Conservation (phyloP, 1,140 invertebrate species). For the Bemisia tabaci region DNA sequence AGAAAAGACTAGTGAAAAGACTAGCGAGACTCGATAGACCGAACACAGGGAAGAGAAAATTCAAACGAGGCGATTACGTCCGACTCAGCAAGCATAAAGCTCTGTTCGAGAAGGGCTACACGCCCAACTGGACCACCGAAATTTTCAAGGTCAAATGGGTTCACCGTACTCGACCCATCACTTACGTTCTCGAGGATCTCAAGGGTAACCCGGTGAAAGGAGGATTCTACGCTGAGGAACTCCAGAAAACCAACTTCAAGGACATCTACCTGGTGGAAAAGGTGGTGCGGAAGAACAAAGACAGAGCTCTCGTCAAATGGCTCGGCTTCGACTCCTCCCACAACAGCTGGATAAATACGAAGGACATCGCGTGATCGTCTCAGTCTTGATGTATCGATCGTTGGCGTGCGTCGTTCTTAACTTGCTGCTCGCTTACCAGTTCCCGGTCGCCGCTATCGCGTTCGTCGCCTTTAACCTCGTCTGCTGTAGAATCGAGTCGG, state of each 20-base stretch:
- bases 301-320: slow-evolving; percentile 29
- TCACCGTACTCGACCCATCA: slow-evolving; percentile 12
- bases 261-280: slow-evolving; percentile 28
- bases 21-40: no score
- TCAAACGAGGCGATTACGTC: slow-evolving; percentile 19
- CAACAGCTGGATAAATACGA: slow-evolving; percentile 29
- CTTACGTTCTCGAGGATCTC: slow-evolving; percentile 15
- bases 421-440: no score
- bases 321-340: slow-evolving; percentile 24
- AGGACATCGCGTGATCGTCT: no score
- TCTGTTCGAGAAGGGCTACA: no score
- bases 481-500: no score
- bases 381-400: no score
- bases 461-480: no score
- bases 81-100: slow-evolving; percentile 15
- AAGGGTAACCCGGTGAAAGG: slow-evolving; percentile 18
- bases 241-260: slow-evolving; percentile 20
- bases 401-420: no score
- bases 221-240: slow-evolving; percentile 25
- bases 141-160: slow-evolving; percentile 15
- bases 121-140: slow-evolving; percentile 16
- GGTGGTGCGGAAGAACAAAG: slow-evolving; percentile 21
- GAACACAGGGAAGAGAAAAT: no score
- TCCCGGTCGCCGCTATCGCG: no score
- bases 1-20: no score